Percentiles rank a stretch among this genome's conserved stretches.
These are phyloP conservation scores for Otis tarda DNA, from an alignment of 2,113 vertebrate species.

Conservation along the genomic window DNA sequence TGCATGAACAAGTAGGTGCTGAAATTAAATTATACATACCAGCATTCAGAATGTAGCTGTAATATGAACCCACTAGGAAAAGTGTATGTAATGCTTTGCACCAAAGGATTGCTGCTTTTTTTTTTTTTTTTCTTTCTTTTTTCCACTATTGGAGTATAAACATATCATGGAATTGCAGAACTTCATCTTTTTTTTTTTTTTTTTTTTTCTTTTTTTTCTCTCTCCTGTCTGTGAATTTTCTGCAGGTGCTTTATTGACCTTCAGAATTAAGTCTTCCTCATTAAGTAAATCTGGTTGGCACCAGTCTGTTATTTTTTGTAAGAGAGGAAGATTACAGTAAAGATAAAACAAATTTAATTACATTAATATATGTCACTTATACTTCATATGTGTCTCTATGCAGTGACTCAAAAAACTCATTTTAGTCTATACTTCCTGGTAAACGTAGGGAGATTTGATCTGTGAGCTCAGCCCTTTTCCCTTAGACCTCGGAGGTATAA, in stretches of 20 bases:
- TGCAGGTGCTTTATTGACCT: background rate
- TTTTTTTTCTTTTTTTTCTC: background rate
- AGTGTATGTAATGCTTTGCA: background rate
- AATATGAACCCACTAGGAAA: background rate
- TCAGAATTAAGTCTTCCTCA: background rate
- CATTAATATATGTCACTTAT: background rate
- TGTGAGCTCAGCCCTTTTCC: background rate
- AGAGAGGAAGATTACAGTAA: background rate
- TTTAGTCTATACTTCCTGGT: background rate
- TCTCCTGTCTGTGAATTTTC: background rate
- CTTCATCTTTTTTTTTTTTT: background rate
- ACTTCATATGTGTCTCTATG: background rate
- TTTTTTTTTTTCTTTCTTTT: background rate
- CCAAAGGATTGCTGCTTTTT: background rate
- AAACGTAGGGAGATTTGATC: background rate
- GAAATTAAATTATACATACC: background rate
- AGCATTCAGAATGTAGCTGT: background rate
- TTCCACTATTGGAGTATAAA: background rate
- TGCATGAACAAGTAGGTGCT: slow-evolving; percentile 90
- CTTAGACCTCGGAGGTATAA: background rate
- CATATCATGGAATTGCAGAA: background rate
- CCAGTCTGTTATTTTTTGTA: background rate
- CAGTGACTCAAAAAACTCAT: background rate
- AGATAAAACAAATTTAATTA: background rate
- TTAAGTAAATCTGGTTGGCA: background rate